These are phyloP conservation scores for Philaenus spumarius DNA, from an alignment of 1,140 invertebrate species.

Conservation along the genomic window DNA sequence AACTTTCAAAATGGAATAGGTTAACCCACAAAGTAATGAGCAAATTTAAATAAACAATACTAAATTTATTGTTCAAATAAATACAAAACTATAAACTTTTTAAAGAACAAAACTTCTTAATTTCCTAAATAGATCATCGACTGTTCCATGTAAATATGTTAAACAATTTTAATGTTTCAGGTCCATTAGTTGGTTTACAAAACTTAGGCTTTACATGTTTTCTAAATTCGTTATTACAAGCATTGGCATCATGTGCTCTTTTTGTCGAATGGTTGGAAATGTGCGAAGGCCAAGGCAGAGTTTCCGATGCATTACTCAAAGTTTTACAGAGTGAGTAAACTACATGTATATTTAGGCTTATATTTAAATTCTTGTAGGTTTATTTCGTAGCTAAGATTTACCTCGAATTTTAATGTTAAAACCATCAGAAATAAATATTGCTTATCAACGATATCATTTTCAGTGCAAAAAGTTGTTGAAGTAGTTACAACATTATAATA, in stretches of 20 bases:
- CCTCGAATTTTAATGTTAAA: too few relatives aligned
- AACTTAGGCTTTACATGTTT: constrained; percentile 85
- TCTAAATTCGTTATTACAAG: constrained; percentile 77
- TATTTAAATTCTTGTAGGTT: too few relatives aligned
- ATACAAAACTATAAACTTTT: too few relatives aligned
- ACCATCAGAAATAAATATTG: too few relatives aligned
- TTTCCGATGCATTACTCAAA: constrained; percentile 9
- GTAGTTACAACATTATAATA: too few relatives aligned
- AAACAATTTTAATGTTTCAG: constrained; percentile 36
- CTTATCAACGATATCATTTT: too few relatives aligned
- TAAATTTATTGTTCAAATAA: not conserved
- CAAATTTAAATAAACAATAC: not conserved
- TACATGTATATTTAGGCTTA: too few relatives aligned
- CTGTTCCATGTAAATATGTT: not conserved
- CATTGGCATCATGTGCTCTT: constrained; percentile 69
- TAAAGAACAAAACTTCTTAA: not conserved
- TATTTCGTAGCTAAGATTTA: too few relatives aligned
- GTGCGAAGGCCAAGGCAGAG: constrained; percentile 40
- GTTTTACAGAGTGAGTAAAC: too few relatives aligned
- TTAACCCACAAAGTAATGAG: not conserved
- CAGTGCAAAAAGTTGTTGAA: too few relatives aligned
- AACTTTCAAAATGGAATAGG: not conserved
- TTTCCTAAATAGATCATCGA: not conserved
- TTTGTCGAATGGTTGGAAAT: constrained; percentile 75
- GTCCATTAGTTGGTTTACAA: constrained; percentile 67